Conservation (phyloP, 2,797 vertebrate genomes). For the Melanotaenia pygmaea region DNA sequence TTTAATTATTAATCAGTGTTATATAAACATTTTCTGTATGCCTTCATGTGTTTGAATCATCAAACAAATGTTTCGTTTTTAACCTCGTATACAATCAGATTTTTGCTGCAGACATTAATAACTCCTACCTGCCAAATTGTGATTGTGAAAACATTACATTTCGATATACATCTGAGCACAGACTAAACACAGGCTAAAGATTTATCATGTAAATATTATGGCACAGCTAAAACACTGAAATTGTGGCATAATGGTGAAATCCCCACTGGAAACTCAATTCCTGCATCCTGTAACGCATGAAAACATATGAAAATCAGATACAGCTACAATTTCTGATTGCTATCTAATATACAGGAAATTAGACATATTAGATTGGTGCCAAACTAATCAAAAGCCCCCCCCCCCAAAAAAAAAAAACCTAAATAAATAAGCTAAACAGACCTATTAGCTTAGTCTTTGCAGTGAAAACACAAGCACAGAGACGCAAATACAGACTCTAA, state of each 20-base stretch:
- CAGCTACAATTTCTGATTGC: slow-evolving; percentile 50
- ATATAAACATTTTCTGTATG: slow-evolving; percentile 18
- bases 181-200: slow-evolving; percentile 71
- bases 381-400: slow-evolving; percentile 44
- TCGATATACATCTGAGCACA: slow-evolving; percentile 56
- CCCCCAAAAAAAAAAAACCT: slow-evolving; percentile 25
- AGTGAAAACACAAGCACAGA: slow-evolving; percentile 43
- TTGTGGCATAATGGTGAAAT: slow-evolving; percentile 41
- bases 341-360: slow-evolving; percentile 69
- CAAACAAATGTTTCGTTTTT: slow-evolving; percentile 18
- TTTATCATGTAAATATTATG: slow-evolving; percentile 68
- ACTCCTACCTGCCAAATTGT: slow-evolving; percentile 34
- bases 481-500: slow-evolving; percentile 41
- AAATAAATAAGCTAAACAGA: slow-evolving; percentile 38
- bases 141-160: slow-evolving; percentile 42
- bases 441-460: slow-evolving; percentile 50
- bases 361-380: slow-evolving; percentile 45
- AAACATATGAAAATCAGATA: slow-evolving; percentile 50
- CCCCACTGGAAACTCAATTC: slow-evolving; percentile 42
- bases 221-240: slow-evolving; percentile 44
- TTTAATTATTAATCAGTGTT: slow-evolving; percentile 44
- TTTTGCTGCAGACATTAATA: slow-evolving; percentile 43
- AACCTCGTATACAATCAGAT: slow-evolving; percentile 33
- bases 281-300: slow-evolving; percentile 20
- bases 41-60: slow-evolving; percentile 11